These are phyloP conservation scores for Danio choprae DNA, from an alignment of 2,797 vertebrate species.

Conservation along the genomic window DNA sequence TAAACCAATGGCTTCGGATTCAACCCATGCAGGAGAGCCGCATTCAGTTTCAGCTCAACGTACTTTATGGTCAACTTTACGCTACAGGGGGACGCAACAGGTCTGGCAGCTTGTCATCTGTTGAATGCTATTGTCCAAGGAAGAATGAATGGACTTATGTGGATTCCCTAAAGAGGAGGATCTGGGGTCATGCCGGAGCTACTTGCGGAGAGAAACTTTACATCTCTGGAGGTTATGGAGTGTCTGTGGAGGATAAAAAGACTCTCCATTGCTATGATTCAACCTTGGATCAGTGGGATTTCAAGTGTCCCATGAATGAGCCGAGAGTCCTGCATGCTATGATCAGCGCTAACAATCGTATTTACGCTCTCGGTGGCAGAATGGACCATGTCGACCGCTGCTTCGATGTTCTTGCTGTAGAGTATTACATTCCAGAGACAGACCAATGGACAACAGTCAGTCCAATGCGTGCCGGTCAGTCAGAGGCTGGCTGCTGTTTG, in stretches of 20 bases:
- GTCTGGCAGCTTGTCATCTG: conserved; percentile 91
- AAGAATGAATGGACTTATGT: conserved; percentile 90
- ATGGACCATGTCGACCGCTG: conserved; percentile 98
- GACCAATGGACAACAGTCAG: conserved; percentile 97
- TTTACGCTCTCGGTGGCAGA: conserved; percentile 92
- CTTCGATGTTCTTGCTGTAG: conserved; percentile 92
- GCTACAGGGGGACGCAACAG: conserved; percentile 95
- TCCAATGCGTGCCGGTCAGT: conserved; percentile 95
- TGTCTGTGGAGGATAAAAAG: conserved; percentile 95
- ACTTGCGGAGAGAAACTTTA: conserved; percentile 84
- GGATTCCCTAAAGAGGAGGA: conserved; percentile 90
- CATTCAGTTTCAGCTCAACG: conserved; percentile 95
- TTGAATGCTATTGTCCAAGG: conserved; percentile 92
- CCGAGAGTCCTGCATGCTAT: conserved; percentile 93
- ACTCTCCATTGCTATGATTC: conserved; percentile 93
- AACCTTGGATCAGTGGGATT: conserved; percentile 86
- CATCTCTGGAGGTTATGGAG: conserved; percentile 92
- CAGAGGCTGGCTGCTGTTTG: conserved; percentile 92
- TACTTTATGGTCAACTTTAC: conserved; percentile 85
- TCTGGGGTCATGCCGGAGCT: conserved; percentile 96
- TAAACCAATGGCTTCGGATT: conserved; percentile 93
- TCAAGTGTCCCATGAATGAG: conserved; percentile 92
- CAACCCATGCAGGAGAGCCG: conserved; percentile 93
- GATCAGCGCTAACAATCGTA: conserved; percentile 79
- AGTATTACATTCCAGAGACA: conserved; percentile 89